Evolutionary conservation across 2,888 invertebrate genomes (phyloP).

Genomic region (Nudaria mundana): DNA sequence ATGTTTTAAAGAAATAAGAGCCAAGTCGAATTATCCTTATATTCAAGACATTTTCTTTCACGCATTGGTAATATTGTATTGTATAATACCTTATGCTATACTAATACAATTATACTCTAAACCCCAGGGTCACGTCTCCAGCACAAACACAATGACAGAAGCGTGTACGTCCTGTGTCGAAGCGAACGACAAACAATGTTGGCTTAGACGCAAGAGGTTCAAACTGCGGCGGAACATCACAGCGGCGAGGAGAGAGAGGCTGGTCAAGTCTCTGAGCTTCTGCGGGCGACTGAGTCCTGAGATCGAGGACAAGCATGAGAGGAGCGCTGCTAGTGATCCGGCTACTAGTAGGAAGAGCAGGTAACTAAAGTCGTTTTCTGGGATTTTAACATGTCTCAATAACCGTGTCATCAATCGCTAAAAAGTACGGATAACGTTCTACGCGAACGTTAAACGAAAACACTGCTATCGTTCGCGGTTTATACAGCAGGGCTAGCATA

Average conservation of each 20-base stretch:
- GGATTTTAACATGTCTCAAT: no score
- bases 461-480: no score
- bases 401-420: no score
- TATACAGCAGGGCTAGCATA: no score
- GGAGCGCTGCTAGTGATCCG: conserved; percentile 84
- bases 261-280: conserved; percentile 89
- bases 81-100: no score
- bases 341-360: conserved; percentile 80
- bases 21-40: no score
- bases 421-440: no score
- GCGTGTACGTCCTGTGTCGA: conserved; percentile 77
- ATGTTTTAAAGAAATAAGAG: no score
- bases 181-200: conserved; percentile 70
- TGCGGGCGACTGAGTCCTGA: conserved; percentile 83
- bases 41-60: no score
- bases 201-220: conserved; percentile 66
- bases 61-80: no score
- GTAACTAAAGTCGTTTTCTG: conserved; percentile 50
- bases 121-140: conserved; percentile 71
- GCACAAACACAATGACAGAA: conserved; percentile 78
- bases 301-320: conserved; percentile 79
- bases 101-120: no score
- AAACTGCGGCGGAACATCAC: conserved; percentile 59
- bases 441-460: no score
- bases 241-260: conserved; percentile 56